Evolutionary conservation across 2,113 vertebrate species (phyloP), one percentile per base, ranked within the genome.

Genomic region (Cololabis saira): DNA sequence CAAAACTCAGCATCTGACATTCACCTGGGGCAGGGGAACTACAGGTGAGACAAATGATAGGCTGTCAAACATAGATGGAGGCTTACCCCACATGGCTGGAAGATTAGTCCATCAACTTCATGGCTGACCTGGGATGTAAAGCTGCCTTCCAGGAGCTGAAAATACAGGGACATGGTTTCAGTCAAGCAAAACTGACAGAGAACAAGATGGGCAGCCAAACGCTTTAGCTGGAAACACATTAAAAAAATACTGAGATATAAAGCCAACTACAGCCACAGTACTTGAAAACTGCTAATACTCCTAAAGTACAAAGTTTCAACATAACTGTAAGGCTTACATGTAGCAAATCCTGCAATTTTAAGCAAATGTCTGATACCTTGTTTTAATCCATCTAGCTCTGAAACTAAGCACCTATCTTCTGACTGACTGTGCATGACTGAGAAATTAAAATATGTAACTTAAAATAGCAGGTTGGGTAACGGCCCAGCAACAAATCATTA

Each of bases 121-220:
- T 99, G 97, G 90, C 97, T 98, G 84, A 99, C 98, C 93, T 98
- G 96, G 85, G 95, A 95, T 21, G 96, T 95, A 94, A 99, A 99
- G 84, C 92, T 98, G 93, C 97, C 97, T 91, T 97, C 98, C 79
- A 99, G 92, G 27, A 99, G 94, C 97, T 99, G 91, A 69, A 37
- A 37, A 37, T 9, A 37, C 27, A 58, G 7, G 16, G 18, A 48
- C 37, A 67, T 9, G 27, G 10, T 42, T 60, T 61, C 14, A 84
- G 68, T 57, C 30, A 60, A 69, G 17, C 15, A 49, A 69, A 50
- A 59, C 16, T 54, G 17, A 74, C 27, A 41, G 22, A 77, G 60
- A 21, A 58, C 33, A 74, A 50, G 27, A 75, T 17, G n/a, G n/a
- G 14, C 5, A 37, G 30, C 27, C 50, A 44, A 45, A 55, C 53